These are phyloP conservation scores for Wiebesia pumilae DNA, from an alignment of 1,140 invertebrate genomes.

Conservation along the genomic window DNA sequence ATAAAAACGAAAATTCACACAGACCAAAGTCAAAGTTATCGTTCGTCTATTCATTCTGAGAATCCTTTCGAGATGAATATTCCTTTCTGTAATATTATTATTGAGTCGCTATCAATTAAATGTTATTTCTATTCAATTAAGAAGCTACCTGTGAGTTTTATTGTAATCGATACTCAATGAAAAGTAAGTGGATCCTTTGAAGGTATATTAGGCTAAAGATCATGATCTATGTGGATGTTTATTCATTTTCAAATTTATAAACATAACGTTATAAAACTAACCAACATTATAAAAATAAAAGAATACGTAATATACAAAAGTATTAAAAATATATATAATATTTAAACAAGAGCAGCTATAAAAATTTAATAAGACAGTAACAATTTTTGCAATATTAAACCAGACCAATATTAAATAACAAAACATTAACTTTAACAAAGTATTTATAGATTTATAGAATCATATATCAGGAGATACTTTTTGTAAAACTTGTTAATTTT, in stretches of 20 bases:
- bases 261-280: too few relatives aligned
- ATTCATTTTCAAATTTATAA: neutral
- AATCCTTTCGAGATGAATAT: neutral
- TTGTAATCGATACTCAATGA: neutral
- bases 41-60: neutral
- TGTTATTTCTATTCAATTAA: neutral
- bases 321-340: too few relatives aligned
- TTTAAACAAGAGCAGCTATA: too few relatives aligned
- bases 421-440: too few relatives aligned
- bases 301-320: too few relatives aligned
- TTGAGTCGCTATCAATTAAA: neutral
- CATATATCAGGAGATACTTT: too few relatives aligned
- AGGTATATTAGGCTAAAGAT: neutral
- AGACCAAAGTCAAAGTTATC: neutral
- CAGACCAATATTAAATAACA: too few relatives aligned
- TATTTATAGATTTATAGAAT: too few relatives aligned
- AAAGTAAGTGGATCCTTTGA: neutral
- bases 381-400: too few relatives aligned
- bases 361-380: too few relatives aligned
- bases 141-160: neutral
- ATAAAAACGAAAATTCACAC: neutral
- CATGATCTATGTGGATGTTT: neutral
- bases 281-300: too few relatives aligned
- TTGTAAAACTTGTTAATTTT: too few relatives aligned
- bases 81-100: conserved; percentile 2